Evolutionary conservation across 2,888 invertebrate species (phyloP).

Genomic region (Junonia oenone): DNA sequence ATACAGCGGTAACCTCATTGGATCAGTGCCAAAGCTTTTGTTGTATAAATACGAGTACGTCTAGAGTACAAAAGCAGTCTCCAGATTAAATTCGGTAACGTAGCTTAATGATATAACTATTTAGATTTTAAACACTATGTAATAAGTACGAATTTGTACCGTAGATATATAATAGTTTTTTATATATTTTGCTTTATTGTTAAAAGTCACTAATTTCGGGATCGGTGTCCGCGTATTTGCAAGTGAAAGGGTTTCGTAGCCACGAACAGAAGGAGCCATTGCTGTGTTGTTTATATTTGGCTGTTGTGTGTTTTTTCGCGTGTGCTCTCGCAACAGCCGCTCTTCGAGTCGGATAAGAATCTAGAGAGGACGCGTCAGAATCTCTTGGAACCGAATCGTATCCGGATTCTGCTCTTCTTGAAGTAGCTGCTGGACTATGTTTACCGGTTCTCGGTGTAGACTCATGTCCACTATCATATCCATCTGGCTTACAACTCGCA

Average conservation of each 20-base stretch:
- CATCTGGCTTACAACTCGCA: constrained; percentile 84
- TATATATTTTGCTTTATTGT: constrained; percentile 30
- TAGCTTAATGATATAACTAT: constrained; percentile 68
- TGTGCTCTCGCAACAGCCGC: constrained; percentile 73
- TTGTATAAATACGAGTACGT: constrained; percentile 62
- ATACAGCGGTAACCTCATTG: constrained; percentile 70
- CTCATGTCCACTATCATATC: constrained; percentile 91
- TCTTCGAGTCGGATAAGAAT: constrained; percentile 81
- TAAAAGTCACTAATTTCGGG: constrained; percentile 84
- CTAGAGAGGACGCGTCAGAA: constrained; percentile 92
- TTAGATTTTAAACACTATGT: constrained; percentile 44
- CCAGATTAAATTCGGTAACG: constrained; percentile 81
- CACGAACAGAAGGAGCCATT: constrained; percentile 87
- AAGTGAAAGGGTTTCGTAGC: constrained; percentile 87
- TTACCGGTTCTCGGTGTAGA: constrained; percentile 90
- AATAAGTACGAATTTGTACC: constrained; percentile 34
- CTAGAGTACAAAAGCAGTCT: constrained; percentile 80
- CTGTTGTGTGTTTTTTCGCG: constrained; percentile 76
- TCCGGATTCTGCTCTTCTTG: constrained; percentile 91
- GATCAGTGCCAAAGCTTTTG: constrained; percentile 66
- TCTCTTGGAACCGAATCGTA: constrained; percentile 95
- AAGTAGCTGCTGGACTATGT: constrained; percentile 88
- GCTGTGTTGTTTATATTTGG: constrained; percentile 84
- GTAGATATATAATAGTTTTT: constrained; percentile 24
- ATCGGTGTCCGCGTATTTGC: constrained; percentile 87